Evolutionary conservation across 2,113 vertebrate species (phyloP).

Genomic region (Varanus komodoensis): DNA sequence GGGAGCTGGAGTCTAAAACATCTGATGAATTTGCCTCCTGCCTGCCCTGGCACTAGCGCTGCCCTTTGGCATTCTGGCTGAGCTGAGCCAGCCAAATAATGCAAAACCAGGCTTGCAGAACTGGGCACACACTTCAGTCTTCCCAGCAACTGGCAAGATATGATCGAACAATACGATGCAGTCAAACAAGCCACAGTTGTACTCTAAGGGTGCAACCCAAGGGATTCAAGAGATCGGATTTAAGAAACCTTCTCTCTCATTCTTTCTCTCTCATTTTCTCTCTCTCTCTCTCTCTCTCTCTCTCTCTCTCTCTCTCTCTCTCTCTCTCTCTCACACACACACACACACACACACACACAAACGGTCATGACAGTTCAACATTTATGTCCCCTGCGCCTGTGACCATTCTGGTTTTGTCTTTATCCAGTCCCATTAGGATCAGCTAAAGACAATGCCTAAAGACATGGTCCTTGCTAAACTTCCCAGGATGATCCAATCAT

Average conservation of each 20-base stretch:
- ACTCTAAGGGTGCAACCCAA: not conserved
- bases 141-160: not conserved
- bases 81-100: not conserved
- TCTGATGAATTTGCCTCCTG: too few species aligned
- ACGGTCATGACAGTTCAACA: too few species aligned
- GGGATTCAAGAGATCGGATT: too few species aligned
- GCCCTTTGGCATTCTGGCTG: not conserved
- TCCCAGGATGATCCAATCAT: not conserved
- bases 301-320: too few species aligned
- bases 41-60: too few species aligned
- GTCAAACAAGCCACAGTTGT: not conserved
- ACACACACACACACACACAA: too few species aligned
- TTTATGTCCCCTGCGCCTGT: not conserved
- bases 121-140: not conserved
- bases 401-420: not conserved
- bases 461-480: accelerated
- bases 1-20: too few species aligned
- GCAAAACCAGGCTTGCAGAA: not conserved
- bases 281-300: too few species aligned
- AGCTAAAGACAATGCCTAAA: not conserved
- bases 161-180: not conserved
- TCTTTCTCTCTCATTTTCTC: too few species aligned
- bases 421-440: not conserved
- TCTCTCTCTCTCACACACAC: too few species aligned
- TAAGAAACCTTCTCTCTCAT: not conserved